Evolutionary conservation across 1,140 invertebrate genomes (phyloP).

Genomic region (Caenorhabditis inopinata): DNA sequence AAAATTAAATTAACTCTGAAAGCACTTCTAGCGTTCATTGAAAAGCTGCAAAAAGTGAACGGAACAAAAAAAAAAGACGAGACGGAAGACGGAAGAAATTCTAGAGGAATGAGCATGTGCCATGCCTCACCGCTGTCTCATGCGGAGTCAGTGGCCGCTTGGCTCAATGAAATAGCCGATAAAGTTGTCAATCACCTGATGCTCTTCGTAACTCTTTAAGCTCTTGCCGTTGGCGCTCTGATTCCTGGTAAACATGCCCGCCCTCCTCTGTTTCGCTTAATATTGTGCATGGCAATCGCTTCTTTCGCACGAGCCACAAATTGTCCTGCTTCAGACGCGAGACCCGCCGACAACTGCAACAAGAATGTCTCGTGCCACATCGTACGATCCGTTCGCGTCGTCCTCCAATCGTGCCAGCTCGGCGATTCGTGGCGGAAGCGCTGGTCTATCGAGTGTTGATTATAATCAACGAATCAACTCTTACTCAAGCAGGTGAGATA

Average conservation of each 20-base stretch:
- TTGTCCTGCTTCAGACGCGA: background rate
- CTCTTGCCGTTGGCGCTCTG: too few species aligned
- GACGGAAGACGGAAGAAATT: too few species aligned
- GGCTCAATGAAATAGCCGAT: background rate
- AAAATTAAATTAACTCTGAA: too few species aligned
- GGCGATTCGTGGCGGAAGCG: background rate
- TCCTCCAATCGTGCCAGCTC: constrained; percentile 1
- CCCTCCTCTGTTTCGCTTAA: background rate
- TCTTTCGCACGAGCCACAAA: too few species aligned
- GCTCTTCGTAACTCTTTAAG: background rate
- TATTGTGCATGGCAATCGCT: too few species aligned
- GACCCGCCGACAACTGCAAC: background rate
- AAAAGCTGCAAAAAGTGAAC: too few species aligned
- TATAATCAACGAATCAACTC: background rate
- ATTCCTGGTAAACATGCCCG: background rate
- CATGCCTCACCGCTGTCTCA: background rate
- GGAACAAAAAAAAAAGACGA: too few species aligned
- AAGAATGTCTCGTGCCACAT: background rate
- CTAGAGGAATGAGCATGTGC: too few species aligned
- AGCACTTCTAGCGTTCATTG: too few species aligned
- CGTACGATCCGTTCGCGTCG: constrained; percentile 5
- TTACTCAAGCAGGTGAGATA: background rate
- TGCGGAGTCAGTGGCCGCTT: too few species aligned
- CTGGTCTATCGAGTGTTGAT: background rate
- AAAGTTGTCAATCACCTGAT: constrained; percentile 31